Percentiles rank a stretch among this genome's conserved stretches.
These are phyloP conservation scores for Herpailurus yagouaroundi DNA, from an alignment of 2,113 vertebrate species.

Conservation along the genomic window DNA sequence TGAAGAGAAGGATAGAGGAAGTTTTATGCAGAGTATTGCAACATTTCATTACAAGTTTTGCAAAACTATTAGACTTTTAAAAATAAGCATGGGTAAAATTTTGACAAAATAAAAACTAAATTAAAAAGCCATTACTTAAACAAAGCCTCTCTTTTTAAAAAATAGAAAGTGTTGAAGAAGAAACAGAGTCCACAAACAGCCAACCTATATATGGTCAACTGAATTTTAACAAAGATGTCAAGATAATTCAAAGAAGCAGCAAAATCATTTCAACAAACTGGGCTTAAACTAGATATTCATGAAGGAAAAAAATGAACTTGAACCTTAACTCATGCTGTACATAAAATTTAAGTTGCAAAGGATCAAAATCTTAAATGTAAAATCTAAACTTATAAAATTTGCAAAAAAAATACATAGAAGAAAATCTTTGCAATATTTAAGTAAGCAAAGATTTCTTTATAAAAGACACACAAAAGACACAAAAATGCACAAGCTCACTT, in stretches of 20 bases:
- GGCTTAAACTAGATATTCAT: background rate
- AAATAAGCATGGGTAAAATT: background rate
- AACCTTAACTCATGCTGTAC: background rate
- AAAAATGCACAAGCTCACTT: background rate
- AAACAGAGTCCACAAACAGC: background rate
- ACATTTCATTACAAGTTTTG: background rate
- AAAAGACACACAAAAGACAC: background rate
- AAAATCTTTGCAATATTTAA: background rate
- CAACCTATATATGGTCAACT: background rate
- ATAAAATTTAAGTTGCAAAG: background rate
- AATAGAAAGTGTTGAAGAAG: background rate
- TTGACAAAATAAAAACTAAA: background rate
- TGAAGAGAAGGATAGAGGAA: background rate
- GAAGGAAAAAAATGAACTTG: background rate
- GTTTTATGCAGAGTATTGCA: background rate
- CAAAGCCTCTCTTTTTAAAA: background rate
- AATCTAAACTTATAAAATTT: background rate
- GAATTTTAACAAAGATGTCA: background rate
- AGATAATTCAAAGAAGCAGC: background rate
- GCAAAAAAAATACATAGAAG: background rate
- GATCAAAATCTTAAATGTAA: background rate
- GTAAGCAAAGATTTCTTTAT: background rate
- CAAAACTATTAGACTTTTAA: background rate
- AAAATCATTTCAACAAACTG: background rate
- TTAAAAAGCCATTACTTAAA: no score